phyloP scores from a whole-genome alignment of 2,113 vertebrate genomes.

The Corynorhinus townsendii region DNA sequence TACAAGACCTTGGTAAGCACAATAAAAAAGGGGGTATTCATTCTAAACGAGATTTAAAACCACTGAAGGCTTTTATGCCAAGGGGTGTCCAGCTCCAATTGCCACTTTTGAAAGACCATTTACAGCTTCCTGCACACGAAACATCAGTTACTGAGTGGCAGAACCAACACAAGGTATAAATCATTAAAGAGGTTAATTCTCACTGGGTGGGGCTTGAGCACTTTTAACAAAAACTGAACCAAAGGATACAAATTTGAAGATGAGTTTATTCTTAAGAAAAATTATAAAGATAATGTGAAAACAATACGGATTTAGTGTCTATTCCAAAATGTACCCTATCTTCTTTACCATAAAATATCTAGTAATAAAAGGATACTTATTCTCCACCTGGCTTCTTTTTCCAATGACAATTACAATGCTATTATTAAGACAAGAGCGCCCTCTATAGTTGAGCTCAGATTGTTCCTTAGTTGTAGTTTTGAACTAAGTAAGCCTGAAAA shows the following conservation, averaged over 20 bases:
- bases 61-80: neutral
- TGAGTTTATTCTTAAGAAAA: neutral
- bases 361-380: neutral
- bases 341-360: neutral
- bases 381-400: neutral
- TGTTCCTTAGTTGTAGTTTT: neutral
- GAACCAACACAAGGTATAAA: neutral
- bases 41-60: neutral
- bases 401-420: neutral
- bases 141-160: neutral
- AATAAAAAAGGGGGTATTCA: neutral
- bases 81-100: neutral
- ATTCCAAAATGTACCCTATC: neutral
- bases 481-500: neutral
- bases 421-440: conserved; percentile 60
- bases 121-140: neutral
- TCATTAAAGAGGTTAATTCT: neutral
- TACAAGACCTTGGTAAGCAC: neutral
- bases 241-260: neutral
- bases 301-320: neutral
- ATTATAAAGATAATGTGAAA: neutral
- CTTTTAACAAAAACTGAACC: neutral
- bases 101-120: neutral
- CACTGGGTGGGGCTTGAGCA: neutral
- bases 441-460: conserved; percentile 56